Evolutionary conservation across 2,888 invertebrate species (phyloP).

Genomic region (Anthoptus insignis): DNA sequence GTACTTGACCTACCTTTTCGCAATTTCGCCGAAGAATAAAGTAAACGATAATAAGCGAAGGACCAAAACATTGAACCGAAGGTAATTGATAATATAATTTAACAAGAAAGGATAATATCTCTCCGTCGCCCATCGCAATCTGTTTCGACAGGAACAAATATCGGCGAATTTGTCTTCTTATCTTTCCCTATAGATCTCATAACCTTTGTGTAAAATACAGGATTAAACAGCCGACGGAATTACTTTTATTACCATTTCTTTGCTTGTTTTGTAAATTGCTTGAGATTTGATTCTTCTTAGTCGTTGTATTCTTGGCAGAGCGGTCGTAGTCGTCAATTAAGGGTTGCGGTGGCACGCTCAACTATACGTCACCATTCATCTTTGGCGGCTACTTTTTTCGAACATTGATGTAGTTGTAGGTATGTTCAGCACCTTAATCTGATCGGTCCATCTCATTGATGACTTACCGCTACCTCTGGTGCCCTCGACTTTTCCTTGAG

Average conservation of each 20-base stretch:
- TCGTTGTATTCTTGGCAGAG: too few relatives aligned
- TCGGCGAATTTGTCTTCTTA: constrained; percentile 68
- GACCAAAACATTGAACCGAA: constrained; percentile 64
- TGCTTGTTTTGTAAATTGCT: not conserved
- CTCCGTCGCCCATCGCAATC: constrained; percentile 72
- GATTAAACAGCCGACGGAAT: not conserved
- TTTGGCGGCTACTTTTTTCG: too few relatives aligned
- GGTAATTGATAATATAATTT: constrained; percentile 80
- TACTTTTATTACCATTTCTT: constrained; percentile 14
- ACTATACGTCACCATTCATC: too few relatives aligned
- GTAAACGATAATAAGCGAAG: constrained; percentile 66
- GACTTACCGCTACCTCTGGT: too few relatives aligned
- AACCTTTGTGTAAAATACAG: constrained; percentile 46
- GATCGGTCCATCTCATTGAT: too few relatives aligned
- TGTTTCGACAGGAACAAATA: constrained; percentile 75
- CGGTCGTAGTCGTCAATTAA: too few relatives aligned
- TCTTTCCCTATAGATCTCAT: constrained; percentile 61
- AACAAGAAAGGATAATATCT: constrained; percentile 78
- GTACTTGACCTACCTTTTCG: constrained; percentile 18
- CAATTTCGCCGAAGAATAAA: constrained; percentile 52
- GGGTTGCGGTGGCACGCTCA: too few relatives aligned
- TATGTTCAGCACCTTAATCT: too few relatives aligned
- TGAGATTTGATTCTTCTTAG: not conserved
- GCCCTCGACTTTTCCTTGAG: too few relatives aligned
- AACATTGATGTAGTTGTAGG: too few relatives aligned